These are phyloP conservation scores for Sebastes goodei DNA, from an alignment of 2,797 vertebrate genomes.

Conservation along the genomic window DNA sequence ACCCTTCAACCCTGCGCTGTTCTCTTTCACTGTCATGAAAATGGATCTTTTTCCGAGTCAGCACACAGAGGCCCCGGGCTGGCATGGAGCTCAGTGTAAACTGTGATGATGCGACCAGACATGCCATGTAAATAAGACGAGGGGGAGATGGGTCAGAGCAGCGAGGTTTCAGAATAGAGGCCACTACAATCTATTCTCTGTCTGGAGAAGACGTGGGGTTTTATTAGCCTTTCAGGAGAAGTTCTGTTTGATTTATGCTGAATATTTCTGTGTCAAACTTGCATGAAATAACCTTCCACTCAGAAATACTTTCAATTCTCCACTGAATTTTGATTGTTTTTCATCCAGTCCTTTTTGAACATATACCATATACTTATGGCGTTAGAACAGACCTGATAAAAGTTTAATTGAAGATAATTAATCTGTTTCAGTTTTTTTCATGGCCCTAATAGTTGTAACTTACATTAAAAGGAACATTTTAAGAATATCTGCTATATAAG, in stretches of 20 bases:
- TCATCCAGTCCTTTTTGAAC: too few species aligned
- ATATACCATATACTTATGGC: too few species aligned
- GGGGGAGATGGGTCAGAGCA: slow-evolving; percentile 21
- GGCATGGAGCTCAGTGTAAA: slow-evolving; percentile 45
- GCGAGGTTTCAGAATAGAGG: slow-evolving; percentile 2
- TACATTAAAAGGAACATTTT: neutral
- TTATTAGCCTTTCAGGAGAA: neutral
- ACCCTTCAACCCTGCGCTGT: slow-evolving; percentile 24
- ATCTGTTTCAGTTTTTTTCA: too few species aligned
- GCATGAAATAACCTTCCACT: too few species aligned
- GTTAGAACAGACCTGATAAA: neutral
- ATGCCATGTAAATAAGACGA: slow-evolving; percentile 59
- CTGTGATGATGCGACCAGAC: slow-evolving; percentile 67
- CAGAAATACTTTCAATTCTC: too few species aligned
- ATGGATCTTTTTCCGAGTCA: slow-evolving; percentile 53
- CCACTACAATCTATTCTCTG: neutral
- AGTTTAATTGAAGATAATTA: too few species aligned
- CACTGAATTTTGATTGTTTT: too few species aligned
- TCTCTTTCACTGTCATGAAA: slow-evolving; percentile 54
- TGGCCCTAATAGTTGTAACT: neutral
- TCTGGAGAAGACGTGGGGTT: neutral
- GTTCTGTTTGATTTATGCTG: neutral
- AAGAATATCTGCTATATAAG: neutral
- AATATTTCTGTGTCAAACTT: too few species aligned
- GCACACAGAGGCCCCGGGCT: slow-evolving; percentile 44